Base-by-base conservation (phyloP, 1,140 invertebrate genomes). In the Trigoniulus corallinus region DNA sequence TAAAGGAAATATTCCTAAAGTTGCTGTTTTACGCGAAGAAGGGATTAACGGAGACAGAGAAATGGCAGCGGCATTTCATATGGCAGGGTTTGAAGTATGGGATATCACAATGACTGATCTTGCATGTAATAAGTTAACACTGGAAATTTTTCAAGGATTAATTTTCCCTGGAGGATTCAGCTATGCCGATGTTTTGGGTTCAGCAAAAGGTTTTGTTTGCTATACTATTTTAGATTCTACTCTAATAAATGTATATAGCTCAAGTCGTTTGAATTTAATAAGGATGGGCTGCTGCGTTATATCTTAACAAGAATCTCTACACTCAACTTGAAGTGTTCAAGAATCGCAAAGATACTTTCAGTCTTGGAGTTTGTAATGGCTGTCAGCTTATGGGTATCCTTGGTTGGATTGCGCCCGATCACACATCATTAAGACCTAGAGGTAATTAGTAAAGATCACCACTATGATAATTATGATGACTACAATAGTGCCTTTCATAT, bases 121-220 rank as follows among this genome's bases (percentile, higher is more conserved):
- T 15, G 62, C 88, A 13, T 67, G 71, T 29, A 73, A 76, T 53
- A 72, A 74, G 53, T 71, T 85, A 3, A 78, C 72, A 1, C 65
- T 96, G 7, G 79, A 88, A 50, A 64, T 71, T 15, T 98, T 96
- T 67, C 74, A 79, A 54, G 94, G 94, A 3, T 58, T 98, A 13
- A 78, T 93, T 27, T 98, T 97, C 61, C 92, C 93, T 2, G 94
- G 94, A 39, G 94, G 94, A 15, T 98, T 98, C 63, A 96, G 92
- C 67, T 98, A 95, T 71, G 93, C 89, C 29, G 93, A 98, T 71
- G 94, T 95, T 1, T 69, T 96, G 29, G 94, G 94, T 1, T 95
- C 92, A 1, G 92, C 88, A 0, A 95, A 94, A 73, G 93, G 70
- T 71, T 39, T n/a, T 56, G 7, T 37, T 22, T 26, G 23, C 43